Evolutionary conservation across 2,797 vertebrate genomes (phyloP), one percentile per base, ranked within the genome.

Genomic region (Vespertilio murinus): DNA sequence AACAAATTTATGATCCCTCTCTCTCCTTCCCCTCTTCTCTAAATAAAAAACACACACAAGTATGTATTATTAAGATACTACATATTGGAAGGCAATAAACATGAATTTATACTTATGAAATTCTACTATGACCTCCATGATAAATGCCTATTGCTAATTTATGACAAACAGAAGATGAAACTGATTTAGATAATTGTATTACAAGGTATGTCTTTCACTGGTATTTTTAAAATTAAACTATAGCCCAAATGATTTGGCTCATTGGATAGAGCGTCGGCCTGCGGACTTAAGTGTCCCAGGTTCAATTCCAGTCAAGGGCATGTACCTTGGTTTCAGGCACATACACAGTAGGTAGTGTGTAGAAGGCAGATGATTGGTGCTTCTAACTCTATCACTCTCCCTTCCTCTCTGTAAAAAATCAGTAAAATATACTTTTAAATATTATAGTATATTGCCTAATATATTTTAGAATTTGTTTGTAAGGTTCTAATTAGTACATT

Each of bases 181-280:
- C 33, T 85, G n/a, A 82, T 30, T 85, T 90, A 64, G 64, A 75
- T 40, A 94, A 20, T 61, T 80, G 75, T 49, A 61, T 85, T 74
- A 84, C 13, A 81, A 87, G 65, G 38, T 65, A 30, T 42, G 35
- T 16, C 79, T n/a, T n/a, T n/a, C n/a, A n/a, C n/a, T n/a, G n/a
- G n/a, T n/a, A n/a, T n/a, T n/a, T n/a, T n/a, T n/a, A n/a, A n/a
- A n/a, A n/a, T n/a, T n/a, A n/a, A n/a, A n/a, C n/a, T n/a, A n/a
- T n/a, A n/a, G n/a, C n/a, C n/a, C n/a, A n/a, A n/a, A n/a, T n/a
- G n/a, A n/a, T n/a, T n/a, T n/a, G n/a, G n/a, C n/a, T n/a, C n/a
- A n/a, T n/a, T n/a, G n/a, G n/a, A n/a, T n/a, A n/a, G n/a, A n/a
- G n/a, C n/a, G n/a, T n/a, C n/a, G n/a, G n/a, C n/a, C n/a, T n/a